Conservation (phyloP, 2,888 invertebrate species). For the Drosophila siamana region DNA sequence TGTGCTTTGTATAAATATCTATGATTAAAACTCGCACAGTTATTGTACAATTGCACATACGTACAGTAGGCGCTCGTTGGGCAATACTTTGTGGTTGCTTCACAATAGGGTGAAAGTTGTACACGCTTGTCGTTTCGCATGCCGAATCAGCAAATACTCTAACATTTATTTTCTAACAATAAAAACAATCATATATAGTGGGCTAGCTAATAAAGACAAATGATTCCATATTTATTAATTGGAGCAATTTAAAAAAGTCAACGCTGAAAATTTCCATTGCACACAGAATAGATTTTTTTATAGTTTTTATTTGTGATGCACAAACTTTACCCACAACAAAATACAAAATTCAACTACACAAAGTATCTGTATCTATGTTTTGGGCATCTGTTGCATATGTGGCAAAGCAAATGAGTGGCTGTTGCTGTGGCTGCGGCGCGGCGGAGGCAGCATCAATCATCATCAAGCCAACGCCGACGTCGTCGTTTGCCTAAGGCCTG, state of each 20-base stretch:
- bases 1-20: neutral
- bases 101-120: neutral
- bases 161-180: too few relatives aligned
- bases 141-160: too few relatives aligned
- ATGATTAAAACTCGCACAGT: neutral
- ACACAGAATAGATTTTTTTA: constrained; percentile 1
- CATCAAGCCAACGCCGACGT: constrained; percentile 55
- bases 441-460: constrained; percentile 69
- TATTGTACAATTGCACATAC: neutral
- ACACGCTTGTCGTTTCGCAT: neutral
- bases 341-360: neutral
- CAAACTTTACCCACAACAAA: neutral
- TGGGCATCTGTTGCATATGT: constrained; percentile 35
- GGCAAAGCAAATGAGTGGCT: constrained; percentile 33
- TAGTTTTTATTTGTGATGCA: neutral
- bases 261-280: neutral
- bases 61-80: constrained; percentile 4
- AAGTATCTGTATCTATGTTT: constrained; percentile 5
- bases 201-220: constrained; percentile 1
- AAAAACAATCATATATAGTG: too few relatives aligned
- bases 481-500: constrained; percentile 64
- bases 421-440: neutral
- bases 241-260: neutral
- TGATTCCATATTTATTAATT: neutral
- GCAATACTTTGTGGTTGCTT: neutral